These are phyloP conservation scores for Platalea minor DNA, from an alignment of 2,797 vertebrate species.

Conservation along the genomic window DNA sequence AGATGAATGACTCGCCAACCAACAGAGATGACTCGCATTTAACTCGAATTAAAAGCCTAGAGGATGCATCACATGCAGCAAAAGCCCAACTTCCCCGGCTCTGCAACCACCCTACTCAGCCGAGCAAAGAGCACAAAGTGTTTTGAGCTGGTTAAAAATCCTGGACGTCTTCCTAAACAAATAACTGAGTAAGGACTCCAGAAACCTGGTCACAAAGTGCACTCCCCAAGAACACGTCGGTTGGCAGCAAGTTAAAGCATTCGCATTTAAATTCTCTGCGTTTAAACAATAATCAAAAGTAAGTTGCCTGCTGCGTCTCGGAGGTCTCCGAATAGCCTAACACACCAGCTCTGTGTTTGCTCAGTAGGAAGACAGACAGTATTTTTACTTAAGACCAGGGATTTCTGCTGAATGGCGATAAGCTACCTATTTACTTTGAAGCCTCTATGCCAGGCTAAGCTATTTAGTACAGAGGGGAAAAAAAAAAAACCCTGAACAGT, in stretches of 20 bases:
- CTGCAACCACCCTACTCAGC: not conserved
- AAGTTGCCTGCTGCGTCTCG: not conserved
- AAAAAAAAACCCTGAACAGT: not conserved
- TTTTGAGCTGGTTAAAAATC: not conserved
- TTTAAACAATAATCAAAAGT: not conserved
- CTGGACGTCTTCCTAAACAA: not conserved
- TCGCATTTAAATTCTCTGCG: not conserved
- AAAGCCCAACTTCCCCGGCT: not conserved
- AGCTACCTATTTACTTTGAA: constrained; percentile 41
- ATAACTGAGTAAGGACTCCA: not conserved
- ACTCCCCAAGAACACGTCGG: not conserved
- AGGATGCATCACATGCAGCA: not conserved
- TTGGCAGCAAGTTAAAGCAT: not conserved
- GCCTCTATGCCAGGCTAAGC: not conserved
- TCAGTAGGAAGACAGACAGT: not conserved
- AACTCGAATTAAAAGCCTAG: not conserved
- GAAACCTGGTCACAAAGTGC: not conserved
- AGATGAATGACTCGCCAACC: not conserved
- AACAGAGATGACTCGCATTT: not conserved
- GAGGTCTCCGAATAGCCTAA: not conserved
- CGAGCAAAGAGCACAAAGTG: not conserved
- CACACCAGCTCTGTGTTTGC: not conserved
- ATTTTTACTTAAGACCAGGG: constrained; percentile 11
- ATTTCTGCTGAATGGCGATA: constrained; percentile 48
- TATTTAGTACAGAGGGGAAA: not conserved